Conservation (phyloP, 2,888 invertebrate species). For the Sinopyrophorus schimmeli region DNA sequence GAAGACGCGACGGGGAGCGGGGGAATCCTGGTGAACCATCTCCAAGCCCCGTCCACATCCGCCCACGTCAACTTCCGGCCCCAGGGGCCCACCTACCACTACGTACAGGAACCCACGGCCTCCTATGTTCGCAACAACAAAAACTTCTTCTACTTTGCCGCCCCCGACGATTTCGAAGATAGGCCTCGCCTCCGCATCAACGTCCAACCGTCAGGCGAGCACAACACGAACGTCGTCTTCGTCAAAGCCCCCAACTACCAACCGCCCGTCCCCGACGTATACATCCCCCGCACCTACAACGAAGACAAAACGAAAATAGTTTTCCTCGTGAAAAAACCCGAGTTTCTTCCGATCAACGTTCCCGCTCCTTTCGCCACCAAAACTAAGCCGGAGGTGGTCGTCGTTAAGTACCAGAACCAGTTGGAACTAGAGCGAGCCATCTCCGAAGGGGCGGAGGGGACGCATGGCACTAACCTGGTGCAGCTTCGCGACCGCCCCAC, state of each 20-base stretch:
- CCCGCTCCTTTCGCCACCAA: slow-evolving; percentile 75
- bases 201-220: slow-evolving; percentile 46
- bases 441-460: slow-evolving; percentile 16
- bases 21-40: no score
- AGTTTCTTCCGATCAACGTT: slow-evolving; percentile 76
- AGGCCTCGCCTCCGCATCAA: slow-evolving; percentile 37
- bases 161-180: slow-evolving; percentile 47
- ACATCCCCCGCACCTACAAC: slow-evolving; percentile 38
- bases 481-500: neutral
- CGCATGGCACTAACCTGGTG: slow-evolving; percentile 18
- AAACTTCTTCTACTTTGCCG: slow-evolving; percentile 51
- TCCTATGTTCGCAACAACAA: no score
- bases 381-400: slow-evolving; percentile 86
- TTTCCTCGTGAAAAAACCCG: slow-evolving; percentile 61
- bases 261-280: slow-evolving; percentile 40
- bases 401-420: slow-evolving; percentile 72
- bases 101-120: no score
- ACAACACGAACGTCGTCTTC: slow-evolving; percentile 55
- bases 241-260: slow-evolving; percentile 53
- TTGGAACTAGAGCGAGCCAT: slow-evolving; percentile 37
- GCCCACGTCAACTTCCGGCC: no score
- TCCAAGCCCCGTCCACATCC: no score
- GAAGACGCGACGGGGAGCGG: no score
- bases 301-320: slow-evolving; percentile 51
- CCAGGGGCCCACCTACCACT: no score